Base-by-base conservation (phyloP, 2,888 invertebrate genomes). In the Diadegma fenestrale region DNA sequence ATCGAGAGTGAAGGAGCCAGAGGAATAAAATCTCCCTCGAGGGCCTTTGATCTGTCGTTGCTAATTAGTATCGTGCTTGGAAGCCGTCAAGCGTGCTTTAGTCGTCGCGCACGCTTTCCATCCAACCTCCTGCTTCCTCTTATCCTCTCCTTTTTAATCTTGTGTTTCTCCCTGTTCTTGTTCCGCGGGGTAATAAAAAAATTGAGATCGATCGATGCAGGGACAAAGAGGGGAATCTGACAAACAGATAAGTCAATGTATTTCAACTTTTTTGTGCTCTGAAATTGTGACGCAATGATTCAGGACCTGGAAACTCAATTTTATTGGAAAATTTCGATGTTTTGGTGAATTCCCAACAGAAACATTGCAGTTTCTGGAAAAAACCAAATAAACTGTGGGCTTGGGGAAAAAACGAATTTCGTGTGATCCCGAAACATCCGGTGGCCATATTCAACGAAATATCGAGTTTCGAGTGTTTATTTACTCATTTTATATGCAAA, bases 1-100 rank as follows among this genome's bases (percentile, higher is more conserved):
- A 79, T 79, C 75, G 82, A 80, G 80, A 73, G 73, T 73, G 80
- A n/a, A 61, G 73, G 58, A 75, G 75, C 45, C 48, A 43, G 73
- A 48, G 82, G 85, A 77, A 84, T 69, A 66, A 87, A 88, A 87
- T 86, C 82, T 83, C 73, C 68, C 82, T 63, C 80, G 80, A 79
- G 83, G 80, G 87, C 85, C 88, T 87, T 87, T 88, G 88, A 88
- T 88, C 87, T 88, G 87, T 88, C 88, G 82, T 82, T 73, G 82
- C 87, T 88, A 88, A 88, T 88, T 88, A 88, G 88, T 87, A 85
- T 88, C 87, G 85, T 86, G 87, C 82, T 87, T 85, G 83, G 48
- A 54, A 84, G 76, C 85, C 85, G 87, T 87, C 87, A 84, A 75
- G 81, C 86, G 83, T 80, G 76, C 82, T 72, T 66, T 54, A 82